Percentiles rank a stretch among this genome's conserved stretches.
phyloP scores from a whole-genome alignment of 2,113 vertebrate genomes.

The Panthera leo region DNA sequence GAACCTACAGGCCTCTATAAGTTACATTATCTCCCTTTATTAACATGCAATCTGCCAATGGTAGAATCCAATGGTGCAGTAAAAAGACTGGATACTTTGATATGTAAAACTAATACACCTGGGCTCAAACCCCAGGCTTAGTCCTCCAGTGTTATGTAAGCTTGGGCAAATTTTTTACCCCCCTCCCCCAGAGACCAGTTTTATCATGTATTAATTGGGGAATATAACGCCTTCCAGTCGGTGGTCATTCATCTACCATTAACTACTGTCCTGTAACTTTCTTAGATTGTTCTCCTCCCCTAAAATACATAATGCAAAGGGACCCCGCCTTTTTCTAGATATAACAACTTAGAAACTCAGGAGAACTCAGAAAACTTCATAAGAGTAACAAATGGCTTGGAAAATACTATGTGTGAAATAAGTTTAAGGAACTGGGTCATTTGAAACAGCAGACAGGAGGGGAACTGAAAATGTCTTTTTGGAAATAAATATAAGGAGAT shows the following conservation, averaged over 20 bases:
- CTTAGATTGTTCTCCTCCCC: background rate
- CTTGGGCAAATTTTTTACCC: background rate
- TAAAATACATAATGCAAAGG: background rate
- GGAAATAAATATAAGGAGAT: background rate
- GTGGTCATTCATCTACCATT: background rate
- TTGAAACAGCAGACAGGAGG: background rate
- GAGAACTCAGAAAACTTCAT: background rate
- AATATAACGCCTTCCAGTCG: background rate
- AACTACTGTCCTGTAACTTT: background rate
- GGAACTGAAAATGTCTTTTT: background rate
- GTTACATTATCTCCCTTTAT: background rate
- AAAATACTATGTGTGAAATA: background rate
- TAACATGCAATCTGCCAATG: background rate
- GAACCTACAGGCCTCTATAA: background rate
- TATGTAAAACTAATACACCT: background rate
- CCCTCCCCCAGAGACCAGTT: background rate
- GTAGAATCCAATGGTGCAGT: background rate
- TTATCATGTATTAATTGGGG: background rate
- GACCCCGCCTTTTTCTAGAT: background rate
- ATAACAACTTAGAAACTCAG: background rate
- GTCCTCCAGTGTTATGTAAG: background rate
- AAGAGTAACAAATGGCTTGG: background rate
- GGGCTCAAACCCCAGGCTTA: background rate
- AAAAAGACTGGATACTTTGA: background rate
- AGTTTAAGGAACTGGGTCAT: background rate